These are phyloP conservation scores for Macropis europaea DNA, from an alignment of 2,888 invertebrate species.

Conservation along the genomic window DNA sequence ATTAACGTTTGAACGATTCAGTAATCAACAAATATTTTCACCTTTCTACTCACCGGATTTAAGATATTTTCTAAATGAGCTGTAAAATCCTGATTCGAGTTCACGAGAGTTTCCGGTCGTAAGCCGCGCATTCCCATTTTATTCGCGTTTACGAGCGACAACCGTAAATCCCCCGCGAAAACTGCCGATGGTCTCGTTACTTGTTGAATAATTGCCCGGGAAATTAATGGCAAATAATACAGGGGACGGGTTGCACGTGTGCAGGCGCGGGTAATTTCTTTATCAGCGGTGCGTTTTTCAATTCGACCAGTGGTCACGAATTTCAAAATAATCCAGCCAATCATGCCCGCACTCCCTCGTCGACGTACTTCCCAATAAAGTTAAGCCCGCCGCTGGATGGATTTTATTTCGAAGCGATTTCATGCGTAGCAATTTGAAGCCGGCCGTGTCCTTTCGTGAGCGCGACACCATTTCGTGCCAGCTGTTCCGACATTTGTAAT, in stretches of 20 bases:
- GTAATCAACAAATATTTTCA: too few species aligned
- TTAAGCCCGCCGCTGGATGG: constrained; percentile 40
- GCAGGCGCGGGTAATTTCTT: constrained; percentile 18
- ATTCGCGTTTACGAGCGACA: background rate
- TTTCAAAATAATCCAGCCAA: constrained; percentile 47
- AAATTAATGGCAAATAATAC: constrained; percentile 20
- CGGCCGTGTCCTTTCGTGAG: background rate
- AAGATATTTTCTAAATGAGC: background rate
- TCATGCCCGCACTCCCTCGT: constrained; percentile 11
- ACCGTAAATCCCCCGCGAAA: constrained; percentile 14
- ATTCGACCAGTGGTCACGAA: constrained; percentile 21
- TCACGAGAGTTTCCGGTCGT: background rate
- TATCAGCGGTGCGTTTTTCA: constrained; percentile 41
- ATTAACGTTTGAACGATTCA: too few species aligned
- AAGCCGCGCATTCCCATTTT: background rate
- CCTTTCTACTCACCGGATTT: too few species aligned
- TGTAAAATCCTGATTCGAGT: background rate
- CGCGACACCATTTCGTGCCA: constrained; percentile 47
- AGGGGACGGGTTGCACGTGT: too few species aligned
- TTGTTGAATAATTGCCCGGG: constrained; percentile 17
- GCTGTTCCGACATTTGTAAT: constrained; percentile 58
- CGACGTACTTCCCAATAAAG: constrained; percentile 50
- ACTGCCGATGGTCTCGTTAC: constrained; percentile 11
- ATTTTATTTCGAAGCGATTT: constrained; percentile 56
- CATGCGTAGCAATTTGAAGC: constrained; percentile 53